phyloP scores from a whole-genome alignment of 1,140 invertebrate genomes.

The Leptinotarsa defecta region DNA sequence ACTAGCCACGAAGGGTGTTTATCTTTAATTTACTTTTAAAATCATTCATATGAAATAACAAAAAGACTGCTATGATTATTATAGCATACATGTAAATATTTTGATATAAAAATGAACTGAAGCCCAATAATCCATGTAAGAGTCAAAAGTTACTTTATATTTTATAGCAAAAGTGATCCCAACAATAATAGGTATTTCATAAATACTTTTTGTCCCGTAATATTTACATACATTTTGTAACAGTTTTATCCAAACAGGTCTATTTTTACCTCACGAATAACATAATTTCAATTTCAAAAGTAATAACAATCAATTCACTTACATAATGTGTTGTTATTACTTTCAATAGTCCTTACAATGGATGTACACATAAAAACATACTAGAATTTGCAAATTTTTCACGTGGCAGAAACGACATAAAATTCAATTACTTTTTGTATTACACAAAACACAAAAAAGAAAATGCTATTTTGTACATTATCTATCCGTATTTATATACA shows the following conservation, averaged over 20 bases:
- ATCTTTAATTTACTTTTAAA: constrained; percentile 21
- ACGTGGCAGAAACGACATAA: constrained; percentile 39
- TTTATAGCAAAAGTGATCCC: constrained; percentile 52
- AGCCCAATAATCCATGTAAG: constrained; percentile 31
- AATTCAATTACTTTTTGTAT: constrained; percentile 39
- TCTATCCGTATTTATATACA: constrained; percentile 36
- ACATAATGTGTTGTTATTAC: constrained; percentile 16
- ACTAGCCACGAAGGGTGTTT: constrained; percentile 43
- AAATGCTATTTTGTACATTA: constrained; percentile 51
- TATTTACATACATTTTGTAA: constrained; percentile 48
- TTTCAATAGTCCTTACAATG: constrained; percentile 23
- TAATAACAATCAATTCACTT: constrained; percentile 23
- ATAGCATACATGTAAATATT: constrained; percentile 30
- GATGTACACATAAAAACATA: constrained; percentile 20
- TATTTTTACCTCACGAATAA: constrained; percentile 27
- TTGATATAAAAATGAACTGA: constrained; percentile 34
- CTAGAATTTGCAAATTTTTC: constrained; percentile 14
- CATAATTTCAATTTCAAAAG: constrained; percentile 39
- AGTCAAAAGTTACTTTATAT: constrained; percentile 37
- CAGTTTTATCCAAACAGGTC: constrained; percentile 32
- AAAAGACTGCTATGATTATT: constrained; percentile 24
- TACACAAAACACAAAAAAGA: constrained; percentile 43
- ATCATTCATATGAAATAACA: constrained; percentile 25
- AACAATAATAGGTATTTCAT: constrained; percentile 48
- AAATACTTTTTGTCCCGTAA: constrained; percentile 47